Conservation (phyloP, 2,888 invertebrate genomes). For the Caprella mutica region DNA sequence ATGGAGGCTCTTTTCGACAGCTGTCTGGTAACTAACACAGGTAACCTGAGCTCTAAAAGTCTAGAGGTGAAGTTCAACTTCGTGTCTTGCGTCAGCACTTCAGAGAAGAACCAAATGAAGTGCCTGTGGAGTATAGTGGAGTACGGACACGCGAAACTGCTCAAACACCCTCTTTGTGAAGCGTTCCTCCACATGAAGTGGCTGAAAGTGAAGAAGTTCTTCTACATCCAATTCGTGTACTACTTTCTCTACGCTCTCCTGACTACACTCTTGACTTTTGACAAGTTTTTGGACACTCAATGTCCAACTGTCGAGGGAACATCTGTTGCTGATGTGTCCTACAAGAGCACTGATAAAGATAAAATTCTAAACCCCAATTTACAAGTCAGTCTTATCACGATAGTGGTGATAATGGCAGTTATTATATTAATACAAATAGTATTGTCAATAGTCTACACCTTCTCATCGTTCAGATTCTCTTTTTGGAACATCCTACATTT, state of each 20-base stretch:
- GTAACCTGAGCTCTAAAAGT: constrained; percentile 42
- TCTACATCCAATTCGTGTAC: constrained; percentile 46
- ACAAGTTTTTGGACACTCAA: constrained; percentile 29
- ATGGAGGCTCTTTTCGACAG: constrained; percentile 48
- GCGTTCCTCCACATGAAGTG: constrained; percentile 50
- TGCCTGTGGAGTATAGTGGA: constrained; percentile 48
- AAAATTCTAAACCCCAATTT: too few species aligned
- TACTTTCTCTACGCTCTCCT: constrained; percentile 47
- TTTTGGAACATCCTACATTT: constrained; percentile 23
- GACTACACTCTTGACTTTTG: constrained; percentile 44
- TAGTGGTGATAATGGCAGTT: constrained; percentile 16
- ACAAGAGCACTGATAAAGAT: too few species aligned
- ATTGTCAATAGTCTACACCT: constrained; percentile 23
- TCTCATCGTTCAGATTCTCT: constrained; percentile 22
- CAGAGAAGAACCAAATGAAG: constrained; percentile 43
- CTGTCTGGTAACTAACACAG: constrained; percentile 45
- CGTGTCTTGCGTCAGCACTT: constrained; percentile 38
- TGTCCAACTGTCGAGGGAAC: constrained; percentile 10
- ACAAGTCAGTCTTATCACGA: constrained; percentile 5
- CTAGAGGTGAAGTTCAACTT: constrained; percentile 46
- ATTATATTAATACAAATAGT: constrained; percentile 20
- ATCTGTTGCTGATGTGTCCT: too few species aligned
- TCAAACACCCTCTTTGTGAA: constrained; percentile 50
- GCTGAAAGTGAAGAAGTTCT: constrained; percentile 48
- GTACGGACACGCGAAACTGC: constrained; percentile 44